These are phyloP conservation scores for Cheumatopsyche charites DNA, from an alignment of 1,140 invertebrate species.

Conservation along the genomic window DNA sequence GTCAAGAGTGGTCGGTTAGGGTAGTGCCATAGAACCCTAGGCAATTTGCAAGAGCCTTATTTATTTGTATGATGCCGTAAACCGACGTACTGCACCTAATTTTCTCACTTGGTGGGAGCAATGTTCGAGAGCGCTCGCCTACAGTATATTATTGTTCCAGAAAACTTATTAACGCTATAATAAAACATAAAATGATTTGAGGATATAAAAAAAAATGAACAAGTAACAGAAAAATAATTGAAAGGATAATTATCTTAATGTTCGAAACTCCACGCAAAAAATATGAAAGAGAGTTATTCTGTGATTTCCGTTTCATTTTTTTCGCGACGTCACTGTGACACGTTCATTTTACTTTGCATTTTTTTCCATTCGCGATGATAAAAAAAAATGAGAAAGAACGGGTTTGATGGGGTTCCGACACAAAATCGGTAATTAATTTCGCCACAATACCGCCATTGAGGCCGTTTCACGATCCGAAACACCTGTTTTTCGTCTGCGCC, in stretches of 20 bases:
- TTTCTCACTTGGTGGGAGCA: constrained; percentile 37
- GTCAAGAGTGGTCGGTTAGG: not conserved
- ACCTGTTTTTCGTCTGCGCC: constrained; percentile 21
- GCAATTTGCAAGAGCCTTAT: constrained; percentile 35
- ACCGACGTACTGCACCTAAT: constrained; percentile 39
- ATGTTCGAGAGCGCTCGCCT: not conserved
- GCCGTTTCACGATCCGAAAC: constrained; percentile 26
- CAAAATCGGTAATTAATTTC: constrained; percentile 28
- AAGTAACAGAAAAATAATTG: too few species aligned
- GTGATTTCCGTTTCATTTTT: too few species aligned
- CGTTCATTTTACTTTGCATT: not conserved
- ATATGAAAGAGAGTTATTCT: too few species aligned
- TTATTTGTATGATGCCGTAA: constrained; percentile 38
- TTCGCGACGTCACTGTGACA: not conserved
- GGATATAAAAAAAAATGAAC: too few species aligned
- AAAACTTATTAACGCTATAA: too few species aligned
- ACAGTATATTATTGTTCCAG: not conserved
- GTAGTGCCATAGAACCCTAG: constrained; percentile 2
- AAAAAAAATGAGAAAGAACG: too few species aligned
- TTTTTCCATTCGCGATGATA: too few species aligned
- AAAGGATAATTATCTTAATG: too few species aligned
- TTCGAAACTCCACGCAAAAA: too few species aligned
- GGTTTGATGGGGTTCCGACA: not conserved
- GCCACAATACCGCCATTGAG: constrained; percentile 16
- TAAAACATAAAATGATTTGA: too few species aligned